These are phyloP conservation scores for Forbesichthys agassizii DNA, from an alignment of 2,113 vertebrate genomes.

Conservation along the genomic window DNA sequence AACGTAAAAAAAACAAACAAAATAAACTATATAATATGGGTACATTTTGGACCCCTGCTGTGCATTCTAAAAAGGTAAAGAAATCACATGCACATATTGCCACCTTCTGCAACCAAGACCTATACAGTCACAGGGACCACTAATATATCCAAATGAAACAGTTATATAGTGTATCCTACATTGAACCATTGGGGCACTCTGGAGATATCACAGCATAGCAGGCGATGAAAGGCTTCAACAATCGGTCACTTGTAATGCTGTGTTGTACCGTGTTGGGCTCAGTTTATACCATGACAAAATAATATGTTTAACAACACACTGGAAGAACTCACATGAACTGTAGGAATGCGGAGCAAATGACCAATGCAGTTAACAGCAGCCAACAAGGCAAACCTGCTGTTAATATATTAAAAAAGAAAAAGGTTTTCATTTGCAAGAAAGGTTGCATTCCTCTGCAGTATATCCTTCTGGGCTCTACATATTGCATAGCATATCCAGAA, in stretches of 20 bases:
- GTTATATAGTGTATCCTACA: neutral
- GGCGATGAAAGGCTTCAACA: slow-evolving; percentile 40
- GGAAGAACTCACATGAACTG: neutral
- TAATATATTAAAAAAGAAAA: no score
- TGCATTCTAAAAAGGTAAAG: no score
- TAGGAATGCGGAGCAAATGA: no score
- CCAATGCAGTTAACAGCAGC: no score
- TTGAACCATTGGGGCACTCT: slow-evolving; percentile 16
- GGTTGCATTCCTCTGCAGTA: no score
- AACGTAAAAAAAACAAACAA: no score
- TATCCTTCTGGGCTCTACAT: neutral
- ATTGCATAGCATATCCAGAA: neutral
- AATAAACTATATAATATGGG: no score
- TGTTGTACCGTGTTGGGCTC: neutral
- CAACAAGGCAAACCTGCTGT: no score
- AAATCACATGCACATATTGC: no score
- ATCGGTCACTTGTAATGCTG: slow-evolving; percentile 55
- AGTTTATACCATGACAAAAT: slow-evolving; percentile 10
- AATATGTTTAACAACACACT: neutral
- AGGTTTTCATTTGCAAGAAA: no score
- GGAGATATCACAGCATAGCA: slow-evolving; percentile 59
- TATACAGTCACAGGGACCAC: neutral
- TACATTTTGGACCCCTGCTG: no score
- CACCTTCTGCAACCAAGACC: neutral
- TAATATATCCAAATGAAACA: neutral